A percentile compares a stretch with the other conserved stretches of the same genome.
Evolutionary conservation across 2,113 vertebrate species (phyloP).

Genomic region (Sterrhoptilus dennistouni): DNA sequence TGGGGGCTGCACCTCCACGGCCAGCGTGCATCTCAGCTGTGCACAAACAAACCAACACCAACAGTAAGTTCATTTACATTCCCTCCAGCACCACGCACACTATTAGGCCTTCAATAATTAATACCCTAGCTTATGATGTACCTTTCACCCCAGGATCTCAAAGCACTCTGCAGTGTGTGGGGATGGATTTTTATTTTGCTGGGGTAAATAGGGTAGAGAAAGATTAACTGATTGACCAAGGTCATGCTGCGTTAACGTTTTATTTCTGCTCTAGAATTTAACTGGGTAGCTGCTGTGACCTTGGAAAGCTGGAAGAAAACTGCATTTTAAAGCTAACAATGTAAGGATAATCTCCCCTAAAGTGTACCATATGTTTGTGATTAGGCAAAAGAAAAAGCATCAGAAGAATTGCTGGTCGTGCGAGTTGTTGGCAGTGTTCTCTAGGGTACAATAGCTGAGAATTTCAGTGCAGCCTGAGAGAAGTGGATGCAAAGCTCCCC

Average conservation of each 20-base stretch:
- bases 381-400: background rate
- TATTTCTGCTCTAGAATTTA: background rate
- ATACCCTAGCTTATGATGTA: background rate
- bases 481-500: background rate
- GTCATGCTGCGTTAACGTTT: background rate
- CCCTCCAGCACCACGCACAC: background rate
- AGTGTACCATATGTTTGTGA: slow-evolving; percentile 24
- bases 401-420: background rate
- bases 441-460: background rate
- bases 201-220: slow-evolving; percentile 8
- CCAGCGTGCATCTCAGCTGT: rapidly evolving
- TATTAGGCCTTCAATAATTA: slow-evolving; percentile 27
- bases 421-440: background rate
- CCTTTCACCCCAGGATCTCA: slow-evolving; percentile 32
- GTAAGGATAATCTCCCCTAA: slow-evolving; percentile 38
- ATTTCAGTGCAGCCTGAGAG: background rate
- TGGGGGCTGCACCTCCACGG: rapidly evolving
- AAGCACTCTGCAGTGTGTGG: background rate
- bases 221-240: slow-evolving; percentile 41
- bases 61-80: background rate
- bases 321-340: slow-evolving; percentile 2
- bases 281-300: slow-evolving; percentile 9
- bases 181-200: slow-evolving; percentile 2
- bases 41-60: background rate
- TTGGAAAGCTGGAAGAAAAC: background rate